These are phyloP conservation scores for Gnatocerus cornutus DNA, from an alignment of 2,888 invertebrate species.

Conservation along the genomic window DNA sequence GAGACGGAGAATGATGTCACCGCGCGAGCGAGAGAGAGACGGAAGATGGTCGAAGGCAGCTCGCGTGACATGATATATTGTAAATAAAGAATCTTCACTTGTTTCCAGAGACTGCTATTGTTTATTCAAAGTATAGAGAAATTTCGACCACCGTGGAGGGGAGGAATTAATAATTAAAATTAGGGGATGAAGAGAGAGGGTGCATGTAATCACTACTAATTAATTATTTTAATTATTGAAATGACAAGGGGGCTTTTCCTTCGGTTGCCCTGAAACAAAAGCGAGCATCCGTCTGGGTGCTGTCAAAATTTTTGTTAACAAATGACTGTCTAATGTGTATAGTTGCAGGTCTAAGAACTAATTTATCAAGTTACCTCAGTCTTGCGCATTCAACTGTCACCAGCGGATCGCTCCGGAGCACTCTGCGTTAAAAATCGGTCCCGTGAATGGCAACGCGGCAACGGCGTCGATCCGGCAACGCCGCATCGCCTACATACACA, in stretches of 20 bases:
- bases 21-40: slow-evolving; percentile 41
- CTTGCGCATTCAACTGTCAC: slow-evolving; percentile 67
- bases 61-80: slow-evolving; percentile 59
- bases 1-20: slow-evolving; percentile 16
- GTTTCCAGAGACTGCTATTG: slow-evolving; percentile 47
- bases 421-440: slow-evolving; percentile 60
- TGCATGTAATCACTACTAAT: not conserved
- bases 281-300: no score
- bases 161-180: slow-evolving; percentile 1
- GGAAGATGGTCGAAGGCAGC: slow-evolving; percentile 41
- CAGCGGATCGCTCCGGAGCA: slow-evolving; percentile 58
- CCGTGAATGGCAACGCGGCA: slow-evolving; percentile 57
- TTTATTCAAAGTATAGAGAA: slow-evolving; percentile 43
- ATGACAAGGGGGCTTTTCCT: not conserved
- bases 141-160: slow-evolving; percentile 17
- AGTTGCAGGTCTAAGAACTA: slow-evolving; percentile 55
- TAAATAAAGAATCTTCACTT: slow-evolving; percentile 55
- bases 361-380: slow-evolving; percentile 66
- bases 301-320: no score
- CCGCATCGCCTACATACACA: slow-evolving; percentile 67
- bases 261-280: not conserved
- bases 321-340: no score
- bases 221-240: not conserved
- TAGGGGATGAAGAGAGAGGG: not conserved
- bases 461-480: slow-evolving; percentile 59